Evolutionary conservation across 2,113 vertebrate species (phyloP).

Genomic region (Ictidomys tridecemlineatus): DNA sequence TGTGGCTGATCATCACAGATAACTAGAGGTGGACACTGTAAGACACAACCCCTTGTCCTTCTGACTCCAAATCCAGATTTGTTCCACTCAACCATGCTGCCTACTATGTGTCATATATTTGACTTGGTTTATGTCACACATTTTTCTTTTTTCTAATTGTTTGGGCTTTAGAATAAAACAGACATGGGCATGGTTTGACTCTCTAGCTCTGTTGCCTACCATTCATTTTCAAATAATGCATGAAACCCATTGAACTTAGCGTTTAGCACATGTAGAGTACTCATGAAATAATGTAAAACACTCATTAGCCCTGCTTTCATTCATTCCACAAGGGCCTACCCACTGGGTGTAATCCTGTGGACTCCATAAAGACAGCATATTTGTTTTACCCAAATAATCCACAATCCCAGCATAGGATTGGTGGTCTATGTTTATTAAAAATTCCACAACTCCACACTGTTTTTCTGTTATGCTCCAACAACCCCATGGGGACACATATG

Average conservation of each 20-base stretch:
- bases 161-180: background rate
- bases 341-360: background rate
- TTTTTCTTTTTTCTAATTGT: background rate
- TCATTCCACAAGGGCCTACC: background rate
- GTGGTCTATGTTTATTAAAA: no score
- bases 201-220: background rate
- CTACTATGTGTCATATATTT: background rate
- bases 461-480: background rate
- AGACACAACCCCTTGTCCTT: background rate
- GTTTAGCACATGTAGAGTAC: background rate
- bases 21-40: background rate
- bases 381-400: background rate
- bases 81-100: background rate
- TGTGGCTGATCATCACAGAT: background rate
- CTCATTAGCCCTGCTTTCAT: background rate
- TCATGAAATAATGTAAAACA: background rate
- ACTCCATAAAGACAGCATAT: background rate
- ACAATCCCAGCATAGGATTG: fast-evolving
- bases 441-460: background rate
- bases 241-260: background rate
- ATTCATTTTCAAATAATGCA: background rate
- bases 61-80: background rate
- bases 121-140: background rate
- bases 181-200: background rate
- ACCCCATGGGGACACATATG: background rate